Evolutionary conservation across 2,888 invertebrate genomes (phyloP).

Genomic region (Diaphora mendica): DNA sequence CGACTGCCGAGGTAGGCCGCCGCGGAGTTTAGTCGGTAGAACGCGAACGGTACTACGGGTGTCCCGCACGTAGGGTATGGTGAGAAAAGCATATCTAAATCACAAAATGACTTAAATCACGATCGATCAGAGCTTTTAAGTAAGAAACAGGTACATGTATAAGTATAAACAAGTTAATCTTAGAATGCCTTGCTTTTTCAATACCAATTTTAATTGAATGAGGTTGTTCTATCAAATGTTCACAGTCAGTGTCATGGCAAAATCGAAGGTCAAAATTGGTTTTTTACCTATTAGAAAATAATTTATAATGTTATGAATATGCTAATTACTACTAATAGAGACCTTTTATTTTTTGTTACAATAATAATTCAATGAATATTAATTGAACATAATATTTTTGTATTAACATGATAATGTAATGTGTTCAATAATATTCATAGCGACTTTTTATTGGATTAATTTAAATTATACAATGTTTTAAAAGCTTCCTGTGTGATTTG

Average conservation of each 20-base stretch:
- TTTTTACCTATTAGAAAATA: conserved; percentile 19
- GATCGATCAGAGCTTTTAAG: background rate
- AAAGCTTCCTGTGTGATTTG: background rate
- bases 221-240: background rate
- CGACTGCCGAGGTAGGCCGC: too few relatives aligned
- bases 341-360: conserved; percentile 19
- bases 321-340: conserved; percentile 5
- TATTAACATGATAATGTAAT: background rate
- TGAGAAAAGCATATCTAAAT: too few relatives aligned
- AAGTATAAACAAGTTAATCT: too few relatives aligned
- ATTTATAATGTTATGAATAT: background rate
- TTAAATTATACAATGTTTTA: background rate
- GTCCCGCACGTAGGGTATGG: too few relatives aligned
- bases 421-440: background rate
- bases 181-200: too few relatives aligned
- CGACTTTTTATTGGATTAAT: background rate
- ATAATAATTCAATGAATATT: conserved; percentile 17
- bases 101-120: background rate
- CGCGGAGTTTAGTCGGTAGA: too few relatives aligned
- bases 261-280: conserved; percentile 6
- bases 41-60: too few relatives aligned
- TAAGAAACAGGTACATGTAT: background rate
- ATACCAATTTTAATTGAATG: background rate
- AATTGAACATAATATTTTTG: conserved; percentile 6
- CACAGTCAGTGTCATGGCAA: background rate